Conservation (phyloP, 2,888 invertebrate genomes). For the Penaeus monodon region DNA sequence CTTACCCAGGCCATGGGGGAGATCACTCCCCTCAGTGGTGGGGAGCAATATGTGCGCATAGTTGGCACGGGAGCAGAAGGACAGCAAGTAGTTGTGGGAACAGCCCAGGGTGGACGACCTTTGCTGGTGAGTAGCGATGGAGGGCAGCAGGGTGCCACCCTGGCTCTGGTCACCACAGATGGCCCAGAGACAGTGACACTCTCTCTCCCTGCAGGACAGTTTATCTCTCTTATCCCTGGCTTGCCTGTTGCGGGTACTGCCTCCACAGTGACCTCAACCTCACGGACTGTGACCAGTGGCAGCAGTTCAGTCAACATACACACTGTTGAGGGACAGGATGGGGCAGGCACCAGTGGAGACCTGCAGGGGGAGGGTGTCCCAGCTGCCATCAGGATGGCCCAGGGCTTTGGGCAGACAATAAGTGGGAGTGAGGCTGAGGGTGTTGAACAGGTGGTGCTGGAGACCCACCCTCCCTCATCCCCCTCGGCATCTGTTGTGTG, state of each 20-base stretch:
- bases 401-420: background rate
- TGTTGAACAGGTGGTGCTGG: constrained; percentile 27
- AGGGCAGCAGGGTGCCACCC: constrained; percentile 33
- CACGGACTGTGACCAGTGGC: constrained; percentile 6
- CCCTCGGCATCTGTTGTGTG: constrained; percentile 41
- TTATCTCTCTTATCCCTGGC: constrained; percentile 46
- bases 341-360: constrained; percentile 15
- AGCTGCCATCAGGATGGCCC: constrained; percentile 22
- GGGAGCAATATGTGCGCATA: constrained; percentile 43
- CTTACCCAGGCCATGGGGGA: constrained; percentile 57
- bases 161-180: constrained; percentile 49
- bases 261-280: constrained; percentile 34
- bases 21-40: constrained; percentile 40
- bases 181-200: constrained; percentile 48
- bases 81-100: constrained; percentile 26
- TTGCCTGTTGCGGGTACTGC: constrained; percentile 29
- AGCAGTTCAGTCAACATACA: constrained; percentile 11
- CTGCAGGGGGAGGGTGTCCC: constrained; percentile 15
- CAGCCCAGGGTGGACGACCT: constrained; percentile 20
- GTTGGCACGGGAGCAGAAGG: constrained; percentile 30
- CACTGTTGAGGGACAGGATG: constrained; percentile 23
- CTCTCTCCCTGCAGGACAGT: constrained; percentile 51
- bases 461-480: constrained; percentile 35
- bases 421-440: constrained; percentile 34
- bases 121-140: constrained; percentile 42